A percentile compares a stretch with the other conserved stretches of the same genome.
These are phyloP conservation scores for Tetropium fuscum DNA, from an alignment of 2,888 invertebrate species.

Conservation along the genomic window DNA sequence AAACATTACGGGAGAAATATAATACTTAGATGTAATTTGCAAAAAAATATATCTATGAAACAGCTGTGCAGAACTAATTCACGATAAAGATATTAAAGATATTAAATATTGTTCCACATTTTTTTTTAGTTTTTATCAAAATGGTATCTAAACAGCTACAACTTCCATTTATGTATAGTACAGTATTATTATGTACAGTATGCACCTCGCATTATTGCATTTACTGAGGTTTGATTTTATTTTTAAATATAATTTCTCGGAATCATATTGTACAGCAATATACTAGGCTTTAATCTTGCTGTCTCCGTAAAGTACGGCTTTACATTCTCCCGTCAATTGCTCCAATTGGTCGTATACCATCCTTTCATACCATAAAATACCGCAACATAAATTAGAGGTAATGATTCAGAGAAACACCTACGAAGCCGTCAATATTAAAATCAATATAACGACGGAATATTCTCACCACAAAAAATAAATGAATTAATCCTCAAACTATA, in stretches of 20 bases:
- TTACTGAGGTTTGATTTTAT: too few relatives aligned
- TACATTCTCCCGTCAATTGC: conserved; percentile 45
- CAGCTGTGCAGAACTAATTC: too few relatives aligned
- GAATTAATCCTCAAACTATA: conserved; percentile 50
- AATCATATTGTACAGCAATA: conserved; percentile 49
- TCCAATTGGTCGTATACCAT: conserved; percentile 44
- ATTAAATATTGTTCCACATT: too few relatives aligned
- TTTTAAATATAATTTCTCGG: conserved; percentile 43
- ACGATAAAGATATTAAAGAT: too few relatives aligned
- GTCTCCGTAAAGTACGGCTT: conserved; percentile 32
- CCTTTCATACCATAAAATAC: conserved; percentile 32
- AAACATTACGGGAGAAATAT: too few relatives aligned
- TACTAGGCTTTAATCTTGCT: conserved; percentile 50
- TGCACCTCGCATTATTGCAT: too few relatives aligned
- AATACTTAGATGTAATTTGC: too few relatives aligned
- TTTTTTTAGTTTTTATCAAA: too few relatives aligned
- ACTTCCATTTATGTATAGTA: too few relatives aligned
- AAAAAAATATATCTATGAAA: too few relatives aligned
- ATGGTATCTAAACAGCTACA: too few relatives aligned
- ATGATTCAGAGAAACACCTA: conserved; percentile 41
- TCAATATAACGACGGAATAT: conserved; percentile 9
- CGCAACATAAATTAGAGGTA: conserved; percentile 39
- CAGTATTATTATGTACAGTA: too few relatives aligned
- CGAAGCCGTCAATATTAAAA: conserved; percentile 17
- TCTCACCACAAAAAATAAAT: conserved; percentile 10